Percentiles rank a stretch among this genome's conserved stretches.
Evolutionary conservation across 2,797 vertebrate species (phyloP).

Genomic region (Vultur gryphus): DNA sequence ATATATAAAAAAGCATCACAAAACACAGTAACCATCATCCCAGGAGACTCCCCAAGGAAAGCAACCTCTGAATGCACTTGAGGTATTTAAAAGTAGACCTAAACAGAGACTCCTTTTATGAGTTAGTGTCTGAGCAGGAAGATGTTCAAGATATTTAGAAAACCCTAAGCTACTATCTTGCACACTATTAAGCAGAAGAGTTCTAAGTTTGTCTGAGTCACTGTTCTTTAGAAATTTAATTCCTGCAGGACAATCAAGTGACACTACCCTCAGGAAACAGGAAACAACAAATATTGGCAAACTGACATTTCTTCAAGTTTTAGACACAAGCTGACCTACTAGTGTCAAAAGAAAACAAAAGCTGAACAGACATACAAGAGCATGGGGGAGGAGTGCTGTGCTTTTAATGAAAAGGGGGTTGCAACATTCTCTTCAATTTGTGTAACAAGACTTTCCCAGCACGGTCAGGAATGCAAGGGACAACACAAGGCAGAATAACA

Average conservation of each 20-base stretch:
- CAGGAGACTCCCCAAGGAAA: neutral
- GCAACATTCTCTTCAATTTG: conserved; percentile 21
- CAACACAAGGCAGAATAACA: neutral
- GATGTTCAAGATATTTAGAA: neutral
- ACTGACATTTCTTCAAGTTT: conserved; percentile 43
- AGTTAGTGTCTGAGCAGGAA: neutral
- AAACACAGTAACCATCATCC: neutral
- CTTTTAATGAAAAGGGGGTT: neutral
- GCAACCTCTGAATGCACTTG: neutral
- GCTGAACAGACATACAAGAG: neutral
- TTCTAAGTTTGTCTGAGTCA: neutral
- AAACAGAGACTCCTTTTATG: neutral
- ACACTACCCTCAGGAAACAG: conserved; percentile 6
- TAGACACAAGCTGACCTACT: conserved; percentile 54
- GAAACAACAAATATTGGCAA: conserved; percentile 43
- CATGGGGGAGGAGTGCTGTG: neutral
- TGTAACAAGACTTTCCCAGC: neutral
- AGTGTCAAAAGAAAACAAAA: conserved; percentile 59
- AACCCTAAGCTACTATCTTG: neutral
- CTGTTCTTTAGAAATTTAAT: neutral
- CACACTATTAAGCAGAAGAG: neutral
- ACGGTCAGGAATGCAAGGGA: neutral
- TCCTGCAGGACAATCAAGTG: conserved; percentile 9
- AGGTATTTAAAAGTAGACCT: neutral
- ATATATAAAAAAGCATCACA: neutral